phyloP scores from a whole-genome alignment of 2,797 vertebrate species.

The Acanthiza pusilla region DNA sequence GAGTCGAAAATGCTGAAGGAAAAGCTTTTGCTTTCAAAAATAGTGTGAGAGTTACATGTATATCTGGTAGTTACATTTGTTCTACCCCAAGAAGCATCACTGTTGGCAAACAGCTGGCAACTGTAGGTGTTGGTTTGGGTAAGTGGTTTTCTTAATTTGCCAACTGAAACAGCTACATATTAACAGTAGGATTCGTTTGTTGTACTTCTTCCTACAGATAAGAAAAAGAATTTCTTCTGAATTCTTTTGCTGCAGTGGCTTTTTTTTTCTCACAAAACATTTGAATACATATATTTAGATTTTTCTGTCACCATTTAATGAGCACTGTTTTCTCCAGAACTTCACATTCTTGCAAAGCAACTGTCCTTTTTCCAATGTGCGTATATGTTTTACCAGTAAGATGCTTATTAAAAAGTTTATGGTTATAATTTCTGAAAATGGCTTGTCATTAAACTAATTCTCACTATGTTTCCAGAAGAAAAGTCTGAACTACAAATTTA shows the following conservation, averaged over 20 bases:
- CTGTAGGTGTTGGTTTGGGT: neutral
- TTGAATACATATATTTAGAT: neutral
- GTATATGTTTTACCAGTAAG: neutral
- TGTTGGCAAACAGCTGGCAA: neutral
- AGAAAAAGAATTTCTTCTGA: neutral
- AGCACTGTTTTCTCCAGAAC: neutral
- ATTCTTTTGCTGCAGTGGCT: neutral
- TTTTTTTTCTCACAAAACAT: neutral
- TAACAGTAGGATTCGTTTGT: neutral
- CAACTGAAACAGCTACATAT: neutral
- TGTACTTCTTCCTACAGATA: neutral
- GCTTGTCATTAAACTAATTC: neutral
- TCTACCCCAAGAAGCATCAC: neutral
- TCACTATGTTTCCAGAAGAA: neutral
- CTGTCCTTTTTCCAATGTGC: neutral
- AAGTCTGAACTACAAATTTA: neutral
- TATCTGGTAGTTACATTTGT: neutral
- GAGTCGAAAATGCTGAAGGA: neutral
- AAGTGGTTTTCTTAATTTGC: neutral
- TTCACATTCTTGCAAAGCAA: neutral
- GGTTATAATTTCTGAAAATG: neutral
- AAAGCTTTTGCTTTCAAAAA: neutral
- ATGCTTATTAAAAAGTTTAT: neutral
- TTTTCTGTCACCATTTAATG: neutral
- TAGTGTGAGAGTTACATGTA: accelerated